Conservation (phyloP, 2,113 vertebrate species). For the Phocoena phocoena region DNA sequence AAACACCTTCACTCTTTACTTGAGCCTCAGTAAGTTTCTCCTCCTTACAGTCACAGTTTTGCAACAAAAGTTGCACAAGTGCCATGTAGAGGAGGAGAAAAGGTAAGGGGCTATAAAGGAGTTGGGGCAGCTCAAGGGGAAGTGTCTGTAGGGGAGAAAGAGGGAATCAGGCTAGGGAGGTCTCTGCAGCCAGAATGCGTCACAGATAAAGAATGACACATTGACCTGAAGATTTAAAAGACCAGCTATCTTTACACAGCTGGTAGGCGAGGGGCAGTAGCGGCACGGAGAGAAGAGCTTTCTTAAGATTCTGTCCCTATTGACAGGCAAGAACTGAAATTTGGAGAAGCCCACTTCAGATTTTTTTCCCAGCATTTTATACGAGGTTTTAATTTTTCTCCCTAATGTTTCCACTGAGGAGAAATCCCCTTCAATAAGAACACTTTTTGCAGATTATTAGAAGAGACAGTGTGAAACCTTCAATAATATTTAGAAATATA, state of each 20-base stretch:
- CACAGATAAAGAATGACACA: not conserved
- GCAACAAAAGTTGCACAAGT: not conserved
- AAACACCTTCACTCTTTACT: not conserved
- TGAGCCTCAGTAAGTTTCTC: not conserved
- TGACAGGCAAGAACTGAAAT: not conserved
- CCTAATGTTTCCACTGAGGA: not conserved
- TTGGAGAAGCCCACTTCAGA: not conserved
- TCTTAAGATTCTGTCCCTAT: not conserved
- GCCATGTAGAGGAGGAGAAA: not conserved
- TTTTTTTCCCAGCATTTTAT: not conserved
- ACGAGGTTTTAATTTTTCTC: not conserved
- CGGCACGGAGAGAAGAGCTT: not conserved
- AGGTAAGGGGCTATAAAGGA: not conserved
- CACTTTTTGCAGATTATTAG: slow-evolving; percentile 65
- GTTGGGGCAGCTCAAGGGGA: not conserved
- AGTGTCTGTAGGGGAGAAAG: not conserved
- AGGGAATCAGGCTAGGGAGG: not conserved
- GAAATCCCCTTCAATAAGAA: slow-evolving; percentile 46
- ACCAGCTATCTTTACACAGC: not conserved
- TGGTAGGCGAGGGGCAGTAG: accelerated
- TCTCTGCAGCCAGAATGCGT: not conserved
- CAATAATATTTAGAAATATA: slow-evolving; percentile 68
- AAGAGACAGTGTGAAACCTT: slow-evolving; percentile 63
- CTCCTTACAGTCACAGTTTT: not conserved
- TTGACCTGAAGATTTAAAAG: not conserved